These are phyloP conservation scores for Cryptotermes secundus DNA, from an alignment of 1,140 invertebrate genomes.

Conservation along the genomic window DNA sequence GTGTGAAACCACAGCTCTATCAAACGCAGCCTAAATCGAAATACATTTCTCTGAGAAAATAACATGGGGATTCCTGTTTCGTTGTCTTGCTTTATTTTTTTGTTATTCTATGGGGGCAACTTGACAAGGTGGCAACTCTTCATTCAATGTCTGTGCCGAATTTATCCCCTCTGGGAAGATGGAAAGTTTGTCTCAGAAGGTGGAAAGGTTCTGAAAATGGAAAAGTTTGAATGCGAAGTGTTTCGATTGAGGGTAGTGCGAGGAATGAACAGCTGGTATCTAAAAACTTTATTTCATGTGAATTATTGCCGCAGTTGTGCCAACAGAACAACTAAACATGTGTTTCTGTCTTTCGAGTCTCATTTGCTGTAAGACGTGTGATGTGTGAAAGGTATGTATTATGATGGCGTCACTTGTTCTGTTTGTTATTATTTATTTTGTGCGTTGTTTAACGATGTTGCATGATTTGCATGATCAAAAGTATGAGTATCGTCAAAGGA, in stretches of 20 bases:
- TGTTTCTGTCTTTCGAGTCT: neutral
- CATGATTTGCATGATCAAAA: no score
- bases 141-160: neutral
- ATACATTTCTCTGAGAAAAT: neutral
- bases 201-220: no score
- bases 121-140: neutral
- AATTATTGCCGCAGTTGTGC: neutral
- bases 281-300: neutral
- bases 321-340: no score
- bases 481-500: no score
- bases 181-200: neutral
- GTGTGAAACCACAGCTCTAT: neutral
- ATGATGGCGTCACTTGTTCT: no score
- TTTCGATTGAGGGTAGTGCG: neutral
- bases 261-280: neutral
- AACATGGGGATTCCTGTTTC: neutral
- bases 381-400: no score
- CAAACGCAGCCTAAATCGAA: neutral
- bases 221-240: no score
- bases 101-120: neutral
- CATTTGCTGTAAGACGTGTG: no score
- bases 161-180: neutral
- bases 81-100: no score
- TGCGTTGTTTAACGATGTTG: no score
- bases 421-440: no score